Base-by-base conservation (phyloP, 2,113 vertebrate species). In the Vombatus ursinus region DNA sequence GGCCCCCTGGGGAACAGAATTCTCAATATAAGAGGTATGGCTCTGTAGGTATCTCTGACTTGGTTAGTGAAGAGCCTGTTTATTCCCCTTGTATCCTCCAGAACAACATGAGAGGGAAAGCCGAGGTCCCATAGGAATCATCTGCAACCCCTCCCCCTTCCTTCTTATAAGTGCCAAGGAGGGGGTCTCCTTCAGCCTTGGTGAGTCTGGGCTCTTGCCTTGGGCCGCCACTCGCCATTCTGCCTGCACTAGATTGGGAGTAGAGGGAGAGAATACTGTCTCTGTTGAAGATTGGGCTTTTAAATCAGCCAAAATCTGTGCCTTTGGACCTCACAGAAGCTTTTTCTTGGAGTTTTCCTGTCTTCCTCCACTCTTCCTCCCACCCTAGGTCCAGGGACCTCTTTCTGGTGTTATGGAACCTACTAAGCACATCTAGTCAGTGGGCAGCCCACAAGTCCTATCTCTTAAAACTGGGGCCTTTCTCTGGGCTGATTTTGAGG, bases 121-220 rank as follows among this genome's bases (percentile, higher is more conserved):
- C 68, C 44, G 68, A 23, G 7, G 19, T 84, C n/a, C n/a, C n/a
- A 44, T 84, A 8, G n/a, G 68, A 44, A 44, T 84, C 37, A 84
- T 23, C 14, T 84, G 28, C 61, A 19, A 11, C 2, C 31, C 37
- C 2, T 11, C 37, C 25, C 49, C 47, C 12, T 49, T 77, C 61
- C 53, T 51, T 93, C 90, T 23, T 95, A 52, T 48, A 53, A 90
- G 48, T 52, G 61, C 53, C 22, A 8, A 0, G 50, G 53, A 92
- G 94, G 77, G 50, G 92, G 94, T 91, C 93, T 93, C 52, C 68
- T 28, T 25, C 48, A 49, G 90, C 28, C 90, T 31, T 48, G 90
- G 19, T 8, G 6, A 84, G n/a, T 44, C 68, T 84, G 37, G 6
- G 19, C 19, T 84, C 68, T n/a, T 44, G 68, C 37, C 44, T 84